Base-by-base conservation (phyloP, 2,113 vertebrate genomes). In the Zosterops pallidus region DNA sequence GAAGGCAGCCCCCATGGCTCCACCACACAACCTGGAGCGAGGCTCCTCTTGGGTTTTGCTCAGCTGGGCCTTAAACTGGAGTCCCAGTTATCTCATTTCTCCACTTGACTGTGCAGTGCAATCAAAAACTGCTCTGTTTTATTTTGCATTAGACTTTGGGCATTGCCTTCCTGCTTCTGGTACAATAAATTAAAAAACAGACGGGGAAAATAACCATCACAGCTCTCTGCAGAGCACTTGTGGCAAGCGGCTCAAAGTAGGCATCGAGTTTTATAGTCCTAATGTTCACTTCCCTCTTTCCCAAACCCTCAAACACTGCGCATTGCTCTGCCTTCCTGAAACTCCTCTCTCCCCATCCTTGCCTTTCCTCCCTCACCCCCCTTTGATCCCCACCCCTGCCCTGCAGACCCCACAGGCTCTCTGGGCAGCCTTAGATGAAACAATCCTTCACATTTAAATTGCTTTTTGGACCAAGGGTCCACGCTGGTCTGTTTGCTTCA, bases 161-260 rank as follows among this genome's bases (percentile, higher is more conserved):
- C 75, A 92, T 59, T 21, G 37, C 57, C 65, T 83, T 68, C 49
- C 88, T 49, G 78, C 68, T 83, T 72, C 80, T 88, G 70, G 33
- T 84, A 72, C 3, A 6, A 80, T 70, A 89, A 94, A 93, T 90
- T 83, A 50, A 80, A 83, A 91, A 89, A 37, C 39, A 60, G 52
- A 94, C 46, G n/a, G 56, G 75, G 79, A 60, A 94, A 94, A 97
- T 69, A 83, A 92, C 53, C 71, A 75, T 39, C 63, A 71, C 3
- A 3, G 83, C 69, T 92, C 83, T 94, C 92, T 47, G 72, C 89
- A 94, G 89, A 94, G 90, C 91, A 71, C 89, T 90, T 81, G 77
- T 11, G 24, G 86, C 75, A 75, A 70, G 83, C 39, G 3, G 91
- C 88, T 93, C 64, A 26, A 67, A 60, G 87, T 6, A 91, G 77